Percentiles rank a stretch among this genome's conserved stretches.
These are phyloP conservation scores for Rhabdornis inornatus DNA, from an alignment of 2,113 vertebrate genomes.

Conservation along the genomic window DNA sequence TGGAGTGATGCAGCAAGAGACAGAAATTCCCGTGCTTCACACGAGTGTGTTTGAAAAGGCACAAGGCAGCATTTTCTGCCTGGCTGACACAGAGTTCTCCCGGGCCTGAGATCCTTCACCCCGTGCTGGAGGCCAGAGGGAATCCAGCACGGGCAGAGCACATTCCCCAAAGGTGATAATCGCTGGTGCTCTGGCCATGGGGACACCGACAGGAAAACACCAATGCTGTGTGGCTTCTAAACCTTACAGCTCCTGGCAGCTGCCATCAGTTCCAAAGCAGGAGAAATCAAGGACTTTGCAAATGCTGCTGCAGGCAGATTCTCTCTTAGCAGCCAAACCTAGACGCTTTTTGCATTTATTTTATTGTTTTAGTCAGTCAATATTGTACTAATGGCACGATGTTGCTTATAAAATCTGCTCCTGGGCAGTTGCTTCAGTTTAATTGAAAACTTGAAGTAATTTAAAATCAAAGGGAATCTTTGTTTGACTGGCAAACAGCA, in stretches of 20 bases:
- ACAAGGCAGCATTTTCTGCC: background rate
- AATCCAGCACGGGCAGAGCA: constrained; percentile 77
- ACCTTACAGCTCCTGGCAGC: constrained; percentile 65
- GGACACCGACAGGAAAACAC: constrained; percentile 70
- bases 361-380: background rate
- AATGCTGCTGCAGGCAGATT: background rate
- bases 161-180: constrained; percentile 86
- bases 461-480: constrained; percentile 21
- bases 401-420: background rate
- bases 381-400: background rate
- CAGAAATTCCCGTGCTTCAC: background rate
- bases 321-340: background rate
- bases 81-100: too few relatives aligned
- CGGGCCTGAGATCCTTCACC: constrained; percentile 73
- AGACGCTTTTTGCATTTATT: background rate
- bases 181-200: constrained; percentile 75
- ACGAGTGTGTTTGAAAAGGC: background rate
- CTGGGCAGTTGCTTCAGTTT: background rate
- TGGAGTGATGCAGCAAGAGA: background rate
- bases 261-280: constrained; percentile 4
- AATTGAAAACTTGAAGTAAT: constrained; percentile 11
- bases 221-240: background rate
- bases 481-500: constrained; percentile 13
- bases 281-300: background rate
- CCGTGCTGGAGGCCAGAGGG: constrained; percentile 76